phyloP scores from a whole-genome alignment of 2,888 invertebrate species.

The Thereva nobilitata region DNA sequence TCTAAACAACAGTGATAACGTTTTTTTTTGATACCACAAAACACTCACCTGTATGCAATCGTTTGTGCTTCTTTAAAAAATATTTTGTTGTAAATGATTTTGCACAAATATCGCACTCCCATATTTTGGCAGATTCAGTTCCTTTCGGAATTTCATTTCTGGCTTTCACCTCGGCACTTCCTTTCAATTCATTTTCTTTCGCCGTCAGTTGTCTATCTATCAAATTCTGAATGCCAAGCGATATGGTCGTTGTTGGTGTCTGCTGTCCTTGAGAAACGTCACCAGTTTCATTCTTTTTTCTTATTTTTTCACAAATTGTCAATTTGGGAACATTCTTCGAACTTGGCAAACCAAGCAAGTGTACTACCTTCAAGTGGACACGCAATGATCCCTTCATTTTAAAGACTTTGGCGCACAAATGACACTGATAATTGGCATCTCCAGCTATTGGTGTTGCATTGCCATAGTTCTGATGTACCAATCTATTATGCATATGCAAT shows the following conservation, averaged over 20 bases:
- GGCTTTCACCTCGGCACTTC: background rate
- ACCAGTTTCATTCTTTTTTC: background rate
- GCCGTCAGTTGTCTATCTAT: background rate
- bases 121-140: conserved; percentile 70
- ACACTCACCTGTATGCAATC: conserved; percentile 75
- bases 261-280: too few relatives aligned
- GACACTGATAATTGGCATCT: conserved; percentile 68
- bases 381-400: conserved; percentile 81
- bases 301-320: conserved; percentile 34
- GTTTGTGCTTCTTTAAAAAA: conserved; percentile 85
- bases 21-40: conserved; percentile 24
- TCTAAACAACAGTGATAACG: conserved; percentile 1
- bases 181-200: background rate
- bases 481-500: conserved; percentile 73
- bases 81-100: conserved; percentile 88
- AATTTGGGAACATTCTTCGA: conserved; percentile 46
- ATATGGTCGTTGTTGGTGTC: too few relatives aligned
- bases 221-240: too few relatives aligned
- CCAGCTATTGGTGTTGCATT: conserved; percentile 33
- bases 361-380: conserved; percentile 80
- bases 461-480: conserved; percentile 64
- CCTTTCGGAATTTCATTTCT: conserved; percentile 6
- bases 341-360: conserved; percentile 57
- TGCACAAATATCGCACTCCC: conserved; percentile 83
- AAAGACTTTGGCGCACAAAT: conserved; percentile 77